phyloP scores from a whole-genome alignment of 2,888 invertebrate genomes.

The Campopleginae sp. region DNA sequence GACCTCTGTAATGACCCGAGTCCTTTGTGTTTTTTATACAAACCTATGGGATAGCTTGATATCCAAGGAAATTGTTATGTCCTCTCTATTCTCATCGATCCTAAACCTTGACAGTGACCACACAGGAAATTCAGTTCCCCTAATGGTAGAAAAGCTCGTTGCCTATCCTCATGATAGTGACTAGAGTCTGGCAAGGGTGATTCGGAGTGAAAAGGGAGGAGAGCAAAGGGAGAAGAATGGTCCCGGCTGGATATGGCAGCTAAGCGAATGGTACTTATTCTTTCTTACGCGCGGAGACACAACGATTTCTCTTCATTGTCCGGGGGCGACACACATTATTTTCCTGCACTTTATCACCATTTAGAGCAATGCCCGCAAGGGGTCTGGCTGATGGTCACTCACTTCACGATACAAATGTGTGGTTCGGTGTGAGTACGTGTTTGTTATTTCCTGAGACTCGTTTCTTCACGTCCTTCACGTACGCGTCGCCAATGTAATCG shows the following conservation, averaged over 20 bases:
- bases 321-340: slow-evolving; percentile 74
- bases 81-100: background rate
- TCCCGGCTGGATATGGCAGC: slow-evolving; percentile 60
- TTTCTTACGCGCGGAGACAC: slow-evolving; percentile 70
- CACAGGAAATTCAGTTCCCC: slow-evolving; percentile 13
- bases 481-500: slow-evolving; percentile 42
- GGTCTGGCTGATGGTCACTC: slow-evolving; percentile 54
- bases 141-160: slow-evolving; percentile 40
- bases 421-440: slow-evolving; percentile 6
- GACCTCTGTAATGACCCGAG: background rate
- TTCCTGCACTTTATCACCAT: slow-evolving; percentile 77
- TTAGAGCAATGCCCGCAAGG: slow-evolving; percentile 65
- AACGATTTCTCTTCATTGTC: slow-evolving; percentile 78
- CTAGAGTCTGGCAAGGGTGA: slow-evolving; percentile 42
- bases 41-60: background rate
- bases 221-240: slow-evolving; percentile 33
- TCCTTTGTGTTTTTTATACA: background rate
- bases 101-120: slow-evolving; percentile 12
- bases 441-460: slow-evolving; percentile 33
- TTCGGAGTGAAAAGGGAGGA: slow-evolving; percentile 43
- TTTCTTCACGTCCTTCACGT: slow-evolving; percentile 32
- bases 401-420: background rate
- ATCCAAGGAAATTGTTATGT: slow-evolving; percentile 15
- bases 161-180: slow-evolving; percentile 25
- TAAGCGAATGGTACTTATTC: slow-evolving; percentile 67